Evolutionary conservation across 2,888 invertebrate genomes (phyloP).

Genomic region (Drosophila fulvimacula): DNA sequence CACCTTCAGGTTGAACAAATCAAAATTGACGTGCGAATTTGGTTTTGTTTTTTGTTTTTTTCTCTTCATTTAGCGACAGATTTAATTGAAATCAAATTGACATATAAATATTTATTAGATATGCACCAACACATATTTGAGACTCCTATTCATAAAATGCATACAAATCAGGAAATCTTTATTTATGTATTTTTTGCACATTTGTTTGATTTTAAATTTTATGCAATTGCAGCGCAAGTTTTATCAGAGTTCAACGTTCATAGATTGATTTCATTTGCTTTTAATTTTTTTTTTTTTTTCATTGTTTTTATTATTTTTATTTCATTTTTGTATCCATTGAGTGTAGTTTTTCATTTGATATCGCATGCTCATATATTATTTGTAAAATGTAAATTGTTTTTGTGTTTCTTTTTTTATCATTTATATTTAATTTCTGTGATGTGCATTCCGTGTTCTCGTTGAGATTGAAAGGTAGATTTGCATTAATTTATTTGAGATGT

Average conservation of each 20-base stretch:
- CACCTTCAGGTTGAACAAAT: constrained; percentile 40
- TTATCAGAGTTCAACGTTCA: constrained; percentile 25
- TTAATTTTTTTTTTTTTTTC: constrained; percentile 33
- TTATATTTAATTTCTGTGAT: constrained; percentile 12
- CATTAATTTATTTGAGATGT: constrained; percentile 60
- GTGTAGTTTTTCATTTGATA: constrained; percentile 9
- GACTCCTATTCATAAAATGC: constrained; percentile 24
- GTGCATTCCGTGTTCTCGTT: constrained; percentile 22
- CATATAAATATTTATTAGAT: constrained; percentile 45
- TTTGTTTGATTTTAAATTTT: constrained; percentile 8
- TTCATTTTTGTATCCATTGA: constrained; percentile 1
- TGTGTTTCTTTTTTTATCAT: not conserved
- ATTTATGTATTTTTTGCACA: not conserved
- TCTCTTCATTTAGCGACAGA: not conserved
- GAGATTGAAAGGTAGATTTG: constrained; percentile 29
- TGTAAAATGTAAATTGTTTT: constrained; percentile 27
- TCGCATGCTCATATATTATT: constrained; percentile 12
- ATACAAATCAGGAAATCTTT: constrained; percentile 25
- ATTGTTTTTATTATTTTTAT: constrained; percentile 17
- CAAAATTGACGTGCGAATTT: constrained; percentile 66
- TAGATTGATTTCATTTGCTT: constrained; percentile 43
- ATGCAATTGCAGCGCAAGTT: constrained; percentile 29
- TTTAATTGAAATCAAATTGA: constrained; percentile 74
- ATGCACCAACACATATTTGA: constrained; percentile 14
- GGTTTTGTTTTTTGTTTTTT: not conserved